phyloP scores from a whole-genome alignment of 2,113 vertebrate species.

The Glaucidium brasilianum region DNA sequence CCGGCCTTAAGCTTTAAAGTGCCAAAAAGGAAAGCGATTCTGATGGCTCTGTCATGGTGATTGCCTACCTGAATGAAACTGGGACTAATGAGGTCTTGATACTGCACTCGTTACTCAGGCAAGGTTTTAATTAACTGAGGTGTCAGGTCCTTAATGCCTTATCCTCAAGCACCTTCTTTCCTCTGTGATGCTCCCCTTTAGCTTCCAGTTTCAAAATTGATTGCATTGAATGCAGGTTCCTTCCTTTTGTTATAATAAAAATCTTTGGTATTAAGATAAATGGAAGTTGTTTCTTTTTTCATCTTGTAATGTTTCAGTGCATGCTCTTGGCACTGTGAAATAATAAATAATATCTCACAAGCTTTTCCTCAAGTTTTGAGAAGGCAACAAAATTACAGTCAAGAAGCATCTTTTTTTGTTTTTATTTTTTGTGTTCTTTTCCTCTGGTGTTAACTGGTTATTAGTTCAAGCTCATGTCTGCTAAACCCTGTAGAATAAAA shows the following conservation, averaged over 20 bases:
- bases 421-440: neutral
- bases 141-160: slow-evolving; percentile 21
- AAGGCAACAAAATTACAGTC: neutral
- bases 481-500: neutral
- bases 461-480: slow-evolving; percentile 11
- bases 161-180: neutral
- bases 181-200: neutral
- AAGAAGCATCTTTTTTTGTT: neutral
- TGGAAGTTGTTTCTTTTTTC: neutral
- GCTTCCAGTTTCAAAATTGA: neutral
- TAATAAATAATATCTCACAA: neutral
- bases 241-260: neutral
- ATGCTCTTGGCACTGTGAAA: neutral
- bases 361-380: neutral
- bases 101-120: neutral
- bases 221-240: neutral
- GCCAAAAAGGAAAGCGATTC: neutral
- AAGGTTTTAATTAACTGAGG: slow-evolving; percentile 37
- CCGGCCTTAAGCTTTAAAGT: neutral
- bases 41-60: neutral
- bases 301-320: neutral
- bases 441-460: neutral
- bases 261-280: neutral
- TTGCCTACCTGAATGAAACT: neutral
- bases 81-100: slow-evolving; percentile 16